A percentile compares a stretch with the other conserved stretches of the same genome.
Conservation (phyloP, 1,140 invertebrate species). For the Rhizoglyphus robini region DNA sequence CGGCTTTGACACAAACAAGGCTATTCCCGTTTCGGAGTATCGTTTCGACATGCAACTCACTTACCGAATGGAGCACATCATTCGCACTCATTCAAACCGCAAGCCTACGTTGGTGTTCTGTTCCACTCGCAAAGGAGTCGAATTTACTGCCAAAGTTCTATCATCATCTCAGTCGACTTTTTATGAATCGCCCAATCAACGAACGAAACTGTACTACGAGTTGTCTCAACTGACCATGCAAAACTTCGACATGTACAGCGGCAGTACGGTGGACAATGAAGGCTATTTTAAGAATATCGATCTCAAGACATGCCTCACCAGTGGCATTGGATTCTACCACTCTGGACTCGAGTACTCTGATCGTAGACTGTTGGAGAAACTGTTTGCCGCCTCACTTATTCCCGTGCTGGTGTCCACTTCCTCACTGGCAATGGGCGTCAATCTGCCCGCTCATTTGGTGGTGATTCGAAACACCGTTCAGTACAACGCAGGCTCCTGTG, state of each 20-base stretch:
- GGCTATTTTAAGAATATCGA: constrained; percentile 38
- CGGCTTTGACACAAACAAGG: constrained; percentile 43
- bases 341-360: constrained; percentile 90
- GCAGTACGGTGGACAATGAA: not conserved
- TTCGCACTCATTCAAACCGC: constrained; percentile 51
- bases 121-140: constrained; percentile 55
- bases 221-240: not conserved
- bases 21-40: constrained; percentile 41
- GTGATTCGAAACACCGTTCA: constrained; percentile 57
- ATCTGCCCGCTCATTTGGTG: constrained; percentile 84
- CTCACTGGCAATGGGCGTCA: constrained; percentile 76
- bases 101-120: constrained; percentile 68
- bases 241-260: not conserved
- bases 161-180: not conserved
- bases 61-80: constrained; percentile 53
- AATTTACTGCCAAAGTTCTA: constrained; percentile 44
- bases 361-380: constrained; percentile 81
- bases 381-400: constrained; percentile 49
- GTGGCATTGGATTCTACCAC: constrained; percentile 94
- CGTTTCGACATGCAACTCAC: constrained; percentile 59
- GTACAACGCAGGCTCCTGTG: constrained; percentile 48
- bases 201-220: not conserved
- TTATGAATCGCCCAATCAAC: not conserved
- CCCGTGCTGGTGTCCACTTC: constrained; percentile 84
- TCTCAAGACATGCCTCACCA: constrained; percentile 60